A percentile compares a stretch with the other conserved stretches of the same genome.
Evolutionary conservation across 2,888 invertebrate genomes (phyloP).

Genomic region (Cotesia congregata): DNA sequence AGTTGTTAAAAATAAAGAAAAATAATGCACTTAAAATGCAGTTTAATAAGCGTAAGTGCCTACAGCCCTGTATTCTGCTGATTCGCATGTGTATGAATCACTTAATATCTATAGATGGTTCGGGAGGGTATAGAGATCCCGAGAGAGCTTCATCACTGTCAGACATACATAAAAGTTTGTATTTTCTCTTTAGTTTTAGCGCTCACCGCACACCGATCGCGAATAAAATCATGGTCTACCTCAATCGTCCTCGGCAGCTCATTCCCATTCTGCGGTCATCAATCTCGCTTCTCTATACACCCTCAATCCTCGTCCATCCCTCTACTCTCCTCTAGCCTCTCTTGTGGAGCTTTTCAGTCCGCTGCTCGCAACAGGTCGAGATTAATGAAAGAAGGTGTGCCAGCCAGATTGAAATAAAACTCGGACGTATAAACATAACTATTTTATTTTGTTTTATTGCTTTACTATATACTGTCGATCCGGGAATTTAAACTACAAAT

Average conservation of each 20-base stretch:
- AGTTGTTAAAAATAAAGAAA: not conserved
- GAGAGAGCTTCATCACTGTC: not conserved
- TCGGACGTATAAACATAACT: constrained; percentile 26
- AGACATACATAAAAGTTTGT: constrained; percentile 13
- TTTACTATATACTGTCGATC: not conserved
- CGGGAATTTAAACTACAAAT: not conserved
- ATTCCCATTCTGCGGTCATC: not conserved
- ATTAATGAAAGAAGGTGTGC: constrained; percentile 51
- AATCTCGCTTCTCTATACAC: not conserved
- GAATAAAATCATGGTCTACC: constrained; percentile 61
- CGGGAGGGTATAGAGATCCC: constrained; percentile 22
- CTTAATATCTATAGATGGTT: not conserved
- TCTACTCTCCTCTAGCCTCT: constrained; percentile 45
- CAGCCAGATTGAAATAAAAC: not conserved
- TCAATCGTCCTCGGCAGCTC: constrained; percentile 47
- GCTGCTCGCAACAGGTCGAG: constrained; percentile 35
- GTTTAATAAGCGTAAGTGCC: constrained; percentile 46
- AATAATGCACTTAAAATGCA: constrained; percentile 27
- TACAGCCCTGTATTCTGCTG: not conserved
- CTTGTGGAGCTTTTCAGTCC: constrained; percentile 33
- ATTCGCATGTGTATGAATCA: not conserved
- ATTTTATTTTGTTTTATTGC: not conserved
- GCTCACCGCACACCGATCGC: not conserved
- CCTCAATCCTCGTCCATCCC: constrained; percentile 38
- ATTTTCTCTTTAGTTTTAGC: not conserved